These are phyloP conservation scores for Rhogogaster chlorosoma DNA, from an alignment of 2,888 invertebrate species.

Conservation along the genomic window DNA sequence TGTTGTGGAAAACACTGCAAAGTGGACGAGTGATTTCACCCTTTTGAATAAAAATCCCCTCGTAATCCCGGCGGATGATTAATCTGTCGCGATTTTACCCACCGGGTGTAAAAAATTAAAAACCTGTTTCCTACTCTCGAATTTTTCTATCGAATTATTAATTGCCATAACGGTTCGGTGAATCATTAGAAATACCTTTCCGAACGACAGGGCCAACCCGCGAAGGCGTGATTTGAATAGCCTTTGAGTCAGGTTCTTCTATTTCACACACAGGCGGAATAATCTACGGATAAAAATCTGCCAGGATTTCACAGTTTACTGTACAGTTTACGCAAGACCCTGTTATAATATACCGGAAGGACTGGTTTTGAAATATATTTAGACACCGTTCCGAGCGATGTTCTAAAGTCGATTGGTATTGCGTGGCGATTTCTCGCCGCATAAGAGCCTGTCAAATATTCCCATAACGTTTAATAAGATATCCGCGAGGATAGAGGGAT, in stretches of 20 bases:
- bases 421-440: neutral
- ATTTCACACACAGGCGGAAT: neutral
- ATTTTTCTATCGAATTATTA: neutral
- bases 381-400: neutral
- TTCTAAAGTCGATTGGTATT: neutral
- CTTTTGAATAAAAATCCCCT: neutral
- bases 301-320: neutral
- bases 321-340: neutral
- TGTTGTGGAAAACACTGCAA: conserved; percentile 82
- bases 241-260: neutral
- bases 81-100: neutral
- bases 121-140: neutral
- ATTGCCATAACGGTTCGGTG: neutral
- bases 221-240: neutral
- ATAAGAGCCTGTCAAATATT: neutral
- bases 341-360: neutral
- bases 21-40: conserved; percentile 43
- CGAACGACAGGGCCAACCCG: neutral
- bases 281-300: neutral
- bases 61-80: neutral
- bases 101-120: neutral
- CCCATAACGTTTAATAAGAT: neutral
- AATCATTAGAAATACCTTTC: neutral
- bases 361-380: neutral
- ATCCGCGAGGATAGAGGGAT: neutral